phyloP scores from a whole-genome alignment of 2,113 vertebrate genomes.

The Ranitomeya variabilis region DNA sequence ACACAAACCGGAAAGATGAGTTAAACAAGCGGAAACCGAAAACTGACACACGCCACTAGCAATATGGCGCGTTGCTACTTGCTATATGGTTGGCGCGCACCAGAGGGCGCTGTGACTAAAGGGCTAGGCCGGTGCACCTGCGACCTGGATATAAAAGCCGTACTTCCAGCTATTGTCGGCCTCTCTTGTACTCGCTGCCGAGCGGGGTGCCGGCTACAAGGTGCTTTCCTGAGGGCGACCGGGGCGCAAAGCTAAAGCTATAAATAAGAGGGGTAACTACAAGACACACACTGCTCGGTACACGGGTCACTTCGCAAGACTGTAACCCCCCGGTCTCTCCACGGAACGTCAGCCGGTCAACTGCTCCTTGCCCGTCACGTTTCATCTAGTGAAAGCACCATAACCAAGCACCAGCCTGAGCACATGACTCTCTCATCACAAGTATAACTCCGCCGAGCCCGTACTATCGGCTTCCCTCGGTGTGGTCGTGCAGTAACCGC shows the following conservation, averaged over 20 bases:
- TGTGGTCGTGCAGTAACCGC: background rate
- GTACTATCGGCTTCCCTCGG: no score
- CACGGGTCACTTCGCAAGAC: background rate
- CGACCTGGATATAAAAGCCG: constrained; percentile 56
- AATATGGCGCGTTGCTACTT: background rate
- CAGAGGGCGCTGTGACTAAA: constrained; percentile 39
- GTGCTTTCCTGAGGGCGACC: constrained; percentile 13
- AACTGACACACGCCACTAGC: background rate
- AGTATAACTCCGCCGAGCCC: no score
- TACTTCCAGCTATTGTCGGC: background rate
- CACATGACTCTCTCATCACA: background rate
- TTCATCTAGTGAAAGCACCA: background rate
- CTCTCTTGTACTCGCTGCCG: constrained; percentile 51
- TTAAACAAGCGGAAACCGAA: no score
- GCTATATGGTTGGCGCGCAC: background rate
- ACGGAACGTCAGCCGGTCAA: background rate
- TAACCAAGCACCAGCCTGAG: background rate
- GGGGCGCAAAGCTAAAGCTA: constrained; percentile 27
- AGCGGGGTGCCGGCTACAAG: constrained; percentile 35
- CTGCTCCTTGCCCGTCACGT: background rate
- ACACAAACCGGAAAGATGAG: no score
- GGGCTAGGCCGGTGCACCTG: background rate
- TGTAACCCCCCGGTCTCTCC: constrained; percentile 31
- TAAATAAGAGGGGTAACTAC: constrained; percentile 1
- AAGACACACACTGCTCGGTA: constrained; percentile 19